These are phyloP conservation scores for Oncorhynchus gorbuscha DNA, from an alignment of 2,113 vertebrate genomes.

Conservation along the genomic window DNA sequence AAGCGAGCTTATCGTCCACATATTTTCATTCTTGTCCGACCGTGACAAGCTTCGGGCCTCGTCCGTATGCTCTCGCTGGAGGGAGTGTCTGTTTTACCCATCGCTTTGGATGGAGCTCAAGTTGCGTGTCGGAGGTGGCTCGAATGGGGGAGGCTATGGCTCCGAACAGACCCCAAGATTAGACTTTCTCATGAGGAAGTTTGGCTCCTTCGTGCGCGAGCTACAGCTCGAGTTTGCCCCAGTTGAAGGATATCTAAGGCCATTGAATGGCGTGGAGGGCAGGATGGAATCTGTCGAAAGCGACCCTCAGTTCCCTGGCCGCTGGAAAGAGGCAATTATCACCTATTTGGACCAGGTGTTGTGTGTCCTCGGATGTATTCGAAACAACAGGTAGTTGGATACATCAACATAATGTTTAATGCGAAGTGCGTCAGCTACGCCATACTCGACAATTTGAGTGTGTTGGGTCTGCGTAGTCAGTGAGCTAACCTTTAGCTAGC, in stretches of 20 bases:
- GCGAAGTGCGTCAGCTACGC: conserved; percentile 22
- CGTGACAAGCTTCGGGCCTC: conserved; percentile 94
- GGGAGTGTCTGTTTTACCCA: conserved; percentile 95
- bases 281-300: conserved; percentile 61
- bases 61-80: conserved; percentile 90
- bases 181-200: conserved; percentile 95
- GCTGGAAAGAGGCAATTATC: conserved; percentile 84
- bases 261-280: conserved; percentile 62
- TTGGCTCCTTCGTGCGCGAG: conserved; percentile 91
- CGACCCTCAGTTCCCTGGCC: conserved; percentile 76
- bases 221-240: conserved; percentile 88
- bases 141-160: conserved; percentile 69
- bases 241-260: conserved; percentile 70
- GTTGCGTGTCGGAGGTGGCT: conserved; percentile 84
- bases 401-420: background rate
- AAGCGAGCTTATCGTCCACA: conserved; percentile 95
- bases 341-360: conserved; percentile 91
- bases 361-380: conserved; percentile 85
- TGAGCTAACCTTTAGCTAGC: too few relatives aligned
- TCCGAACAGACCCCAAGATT: conserved; percentile 82
- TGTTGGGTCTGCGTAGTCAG: background rate
- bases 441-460: background rate
- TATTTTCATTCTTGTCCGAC: conserved; percentile 92
- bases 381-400: conserved; percentile 86
- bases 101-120: conserved; percentile 91